Evolutionary conservation across 1,140 invertebrate genomes (phyloP), one percentile per base, ranked within the genome.

Genomic region (Hycleus cichorii): DNA sequence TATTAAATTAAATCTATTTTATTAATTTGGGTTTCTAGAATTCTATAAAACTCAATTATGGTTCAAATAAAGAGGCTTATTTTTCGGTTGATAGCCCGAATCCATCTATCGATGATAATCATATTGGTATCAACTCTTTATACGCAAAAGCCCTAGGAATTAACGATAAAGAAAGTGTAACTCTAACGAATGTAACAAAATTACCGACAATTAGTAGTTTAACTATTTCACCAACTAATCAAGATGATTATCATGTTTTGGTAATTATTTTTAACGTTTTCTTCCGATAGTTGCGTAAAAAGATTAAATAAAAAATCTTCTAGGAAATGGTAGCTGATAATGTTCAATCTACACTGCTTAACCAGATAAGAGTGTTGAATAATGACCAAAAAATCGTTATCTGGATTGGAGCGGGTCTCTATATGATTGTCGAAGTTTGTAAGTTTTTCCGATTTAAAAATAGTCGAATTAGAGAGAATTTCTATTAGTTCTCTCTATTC

Each of bases 261-360:
- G 71, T 73, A 63, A 63, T 62, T 60, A 39, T 25, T 24, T 57
- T 27, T 39, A 38, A 38, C 26, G 48, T 43, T 39, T 27, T 18
- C 42, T 38, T 68, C 67, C 7, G 18, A 18, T 18, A 18, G 18
- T 18, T 18, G 18, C 1, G 18, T 18, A 18, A 18, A 18, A 18
- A 18, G 12, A 18, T 18, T 18, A 18, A 18, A 18, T 18, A 18
- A 18, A 18, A 18, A 18, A 18, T 18, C 18, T 18, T 18, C 18
- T 65, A 81, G 80, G 80, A 81, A 71, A 67, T 77, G 51, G 78
- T 81, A 68, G 73, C 74, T 47, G 74, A 78, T 62, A 72, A 75
- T 58, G 67, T 82, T 46, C 79, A 82, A 65, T 68, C 75, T 32
- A 72, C 75, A 56, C 72, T 82, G 58, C 66, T 82, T 59, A 76